A percentile compares a stretch with the other conserved stretches of the same genome.
Evolutionary conservation across 2,113 vertebrate species (phyloP).

Genomic region (Rhinopomastus cyanomelas): DNA sequence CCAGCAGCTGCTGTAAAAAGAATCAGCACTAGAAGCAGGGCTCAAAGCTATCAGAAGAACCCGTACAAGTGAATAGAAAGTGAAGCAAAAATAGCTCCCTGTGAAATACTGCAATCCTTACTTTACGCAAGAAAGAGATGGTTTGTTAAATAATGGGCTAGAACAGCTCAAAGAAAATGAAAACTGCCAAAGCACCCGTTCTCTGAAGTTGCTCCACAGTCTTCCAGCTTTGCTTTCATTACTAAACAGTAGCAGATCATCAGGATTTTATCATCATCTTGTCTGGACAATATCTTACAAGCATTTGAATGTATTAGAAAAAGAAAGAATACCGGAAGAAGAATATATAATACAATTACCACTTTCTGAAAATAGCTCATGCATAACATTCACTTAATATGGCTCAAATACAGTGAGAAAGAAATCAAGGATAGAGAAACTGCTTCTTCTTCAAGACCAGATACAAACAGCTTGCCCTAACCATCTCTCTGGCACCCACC

Average conservation of each 20-base stretch:
- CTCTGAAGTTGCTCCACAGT: conserved; percentile 54
- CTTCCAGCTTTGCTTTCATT: conserved; percentile 64
- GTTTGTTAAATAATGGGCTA: conserved; percentile 66
- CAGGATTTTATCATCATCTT: conserved; percentile 57
- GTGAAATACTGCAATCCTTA: conserved; percentile 56
- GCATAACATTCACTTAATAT: conserved; percentile 44
- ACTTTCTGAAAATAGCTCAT: conserved; percentile 46
- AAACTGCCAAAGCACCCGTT: conserved; percentile 47
- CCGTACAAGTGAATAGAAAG: conserved; percentile 26
- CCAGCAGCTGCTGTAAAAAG: conserved; percentile 16
- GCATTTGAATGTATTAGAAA: conserved; percentile 53
- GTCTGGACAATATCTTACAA: conserved; percentile 61
- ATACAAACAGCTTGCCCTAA: conserved; percentile 33
- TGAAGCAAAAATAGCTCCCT: conserved; percentile 57
- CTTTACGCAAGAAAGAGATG: conserved; percentile 60
- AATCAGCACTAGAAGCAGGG: conserved; percentile 57
- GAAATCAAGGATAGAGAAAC: conserved; percentile 23
- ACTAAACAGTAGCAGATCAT: conserved; percentile 64
- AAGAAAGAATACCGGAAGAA: conserved; percentile 46
- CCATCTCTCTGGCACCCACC: not conserved
- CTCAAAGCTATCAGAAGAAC: conserved; percentile 34
- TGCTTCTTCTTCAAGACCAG: conserved; percentile 17
- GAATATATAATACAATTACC: conserved; percentile 51
- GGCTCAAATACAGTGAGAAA: conserved; percentile 39
- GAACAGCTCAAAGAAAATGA: conserved; percentile 56